phyloP scores from a whole-genome alignment of 2,113 vertebrate species.

The Alouatta palliata region DNA sequence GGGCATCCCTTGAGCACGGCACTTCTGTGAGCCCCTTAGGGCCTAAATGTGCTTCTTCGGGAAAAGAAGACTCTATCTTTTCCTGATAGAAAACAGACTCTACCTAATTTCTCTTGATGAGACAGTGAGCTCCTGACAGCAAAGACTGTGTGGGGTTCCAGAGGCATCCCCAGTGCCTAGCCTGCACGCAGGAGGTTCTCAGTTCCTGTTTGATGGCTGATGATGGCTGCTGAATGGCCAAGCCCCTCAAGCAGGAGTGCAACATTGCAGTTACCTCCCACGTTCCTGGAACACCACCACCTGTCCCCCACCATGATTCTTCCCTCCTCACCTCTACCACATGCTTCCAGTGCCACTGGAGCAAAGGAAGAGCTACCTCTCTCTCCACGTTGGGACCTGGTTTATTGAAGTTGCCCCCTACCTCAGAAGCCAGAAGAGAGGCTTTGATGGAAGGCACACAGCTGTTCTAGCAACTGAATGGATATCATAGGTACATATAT shows the following conservation, averaged over 20 bases:
- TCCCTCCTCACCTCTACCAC: not conserved
- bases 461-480: not conserved
- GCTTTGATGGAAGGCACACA: not conserved
- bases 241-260: not conserved
- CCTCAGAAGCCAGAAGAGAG: not conserved
- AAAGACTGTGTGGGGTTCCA: fast-evolving
- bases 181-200: not conserved
- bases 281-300: not conserved
- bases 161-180: fast-evolving
- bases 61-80: too few relatives aligned
- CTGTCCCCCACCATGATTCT: not conserved
- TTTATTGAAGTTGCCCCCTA: not conserved
- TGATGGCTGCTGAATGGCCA: not conserved
- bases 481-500: fast-evolving
- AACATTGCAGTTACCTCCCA: not conserved
- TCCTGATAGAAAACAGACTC: not conserved
- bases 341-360: not conserved
- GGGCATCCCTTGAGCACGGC: not conserved
- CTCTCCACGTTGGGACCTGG: not conserved
- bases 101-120: not conserved
- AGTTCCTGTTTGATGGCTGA: fast-evolving
- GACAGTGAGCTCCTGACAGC: not conserved
- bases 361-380: not conserved
- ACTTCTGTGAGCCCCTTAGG: not conserved
- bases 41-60: not conserved